Evolutionary conservation across 1,140 invertebrate genomes (phyloP).

Genomic region (Gryon sp.): DNA sequence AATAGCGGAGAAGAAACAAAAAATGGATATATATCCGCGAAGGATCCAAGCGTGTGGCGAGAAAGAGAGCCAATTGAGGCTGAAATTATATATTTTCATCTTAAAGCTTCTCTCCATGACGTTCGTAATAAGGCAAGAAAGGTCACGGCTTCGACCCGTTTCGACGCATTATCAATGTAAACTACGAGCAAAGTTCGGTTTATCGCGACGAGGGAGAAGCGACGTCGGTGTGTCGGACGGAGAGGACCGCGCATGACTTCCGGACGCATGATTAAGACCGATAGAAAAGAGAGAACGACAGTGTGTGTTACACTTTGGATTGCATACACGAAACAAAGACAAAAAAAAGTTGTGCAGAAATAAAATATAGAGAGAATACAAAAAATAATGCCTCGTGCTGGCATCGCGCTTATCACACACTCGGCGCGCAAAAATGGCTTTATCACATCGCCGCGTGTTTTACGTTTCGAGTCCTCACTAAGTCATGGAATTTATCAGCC

Average conservation of each 20-base stretch:
- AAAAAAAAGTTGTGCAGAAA: too few relatives aligned
- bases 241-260: conserved; percentile 56
- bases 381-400: conserved; percentile 49
- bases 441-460: conserved; percentile 16
- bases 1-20: not conserved
- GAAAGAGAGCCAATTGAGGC: conserved; percentile 10
- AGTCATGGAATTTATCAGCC: conserved; percentile 54
- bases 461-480: conserved; percentile 13
- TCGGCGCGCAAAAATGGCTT: conserved; percentile 27
- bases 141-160: conserved; percentile 78
- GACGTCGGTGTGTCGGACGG: conserved; percentile 40
- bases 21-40: too few relatives aligned
- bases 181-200: conserved; percentile 73
- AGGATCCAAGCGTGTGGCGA: too few relatives aligned
- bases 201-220: conserved; percentile 61
- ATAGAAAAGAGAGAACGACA: conserved; percentile 45
- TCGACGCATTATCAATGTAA: conserved; percentile 72
- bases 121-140: conserved; percentile 70
- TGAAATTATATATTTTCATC: conserved; percentile 59
- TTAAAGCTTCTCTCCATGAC: conserved; percentile 31
- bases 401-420: conserved; percentile 28
- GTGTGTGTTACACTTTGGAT: conserved; percentile 42
- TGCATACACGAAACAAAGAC: not conserved
- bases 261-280: conserved; percentile 53
- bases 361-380: too few relatives aligned